Conservation (phyloP, 2,113 vertebrate species). For the Pogona vitticeps region DNA sequence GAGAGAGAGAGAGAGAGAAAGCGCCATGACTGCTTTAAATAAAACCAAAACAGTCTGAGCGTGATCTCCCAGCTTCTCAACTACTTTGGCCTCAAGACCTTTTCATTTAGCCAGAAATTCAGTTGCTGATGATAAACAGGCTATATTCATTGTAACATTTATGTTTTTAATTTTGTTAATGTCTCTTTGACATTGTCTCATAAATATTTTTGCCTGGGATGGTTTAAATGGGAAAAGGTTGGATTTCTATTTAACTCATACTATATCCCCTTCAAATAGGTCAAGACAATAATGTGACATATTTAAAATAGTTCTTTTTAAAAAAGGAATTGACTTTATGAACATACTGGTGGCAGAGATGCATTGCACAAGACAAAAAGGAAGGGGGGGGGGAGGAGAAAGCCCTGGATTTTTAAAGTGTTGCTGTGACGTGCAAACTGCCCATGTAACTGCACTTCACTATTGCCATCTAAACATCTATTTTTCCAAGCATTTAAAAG, state of each 20-base stretch:
- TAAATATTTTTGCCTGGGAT: background rate
- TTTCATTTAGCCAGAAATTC: background rate
- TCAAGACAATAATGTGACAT: constrained; percentile 32
- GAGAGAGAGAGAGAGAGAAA: no score
- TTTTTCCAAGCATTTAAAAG: constrained; percentile 77
- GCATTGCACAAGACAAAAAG: background rate
- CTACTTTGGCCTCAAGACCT: background rate
- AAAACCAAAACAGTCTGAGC: background rate
- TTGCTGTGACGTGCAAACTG: constrained; percentile 37
- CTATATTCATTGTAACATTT: background rate
- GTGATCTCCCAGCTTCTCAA: background rate
- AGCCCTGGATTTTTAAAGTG: constrained; percentile 49
- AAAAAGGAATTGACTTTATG: constrained; percentile 36
- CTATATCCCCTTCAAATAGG: constrained; percentile 43
- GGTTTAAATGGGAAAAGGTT: constrained; percentile 11
- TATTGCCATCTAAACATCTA: constrained; percentile 71
- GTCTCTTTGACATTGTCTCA: background rate
- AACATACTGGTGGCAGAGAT: constrained; percentile 20
- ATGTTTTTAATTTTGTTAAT: background rate
- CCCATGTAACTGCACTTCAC: constrained; percentile 49
- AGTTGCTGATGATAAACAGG: background rate
- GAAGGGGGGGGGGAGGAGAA: background rate
- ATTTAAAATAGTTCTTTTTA: constrained; percentile 56
- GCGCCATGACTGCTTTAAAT: background rate
- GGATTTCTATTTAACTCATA: background rate